Evolutionary conservation across 2,888 invertebrate genomes (phyloP), one percentile per base, ranked within the genome.

Genomic region (Oxytorus armatus): DNA sequence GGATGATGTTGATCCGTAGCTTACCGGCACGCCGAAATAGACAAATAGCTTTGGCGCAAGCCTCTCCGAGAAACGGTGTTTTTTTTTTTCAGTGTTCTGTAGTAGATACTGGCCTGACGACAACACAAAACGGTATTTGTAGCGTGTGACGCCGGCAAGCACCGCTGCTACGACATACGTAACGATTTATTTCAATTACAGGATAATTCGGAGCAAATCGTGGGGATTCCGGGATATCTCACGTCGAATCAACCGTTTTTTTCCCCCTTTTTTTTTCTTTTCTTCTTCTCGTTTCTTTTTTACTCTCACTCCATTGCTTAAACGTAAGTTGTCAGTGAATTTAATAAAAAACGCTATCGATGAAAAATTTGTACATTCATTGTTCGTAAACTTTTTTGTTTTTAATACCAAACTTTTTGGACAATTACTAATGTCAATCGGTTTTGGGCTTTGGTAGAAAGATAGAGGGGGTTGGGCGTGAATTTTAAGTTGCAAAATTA

Each of bases 141-240:
- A 69, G 81, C 77, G 76, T 68, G 75, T 81, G 77, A 74, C 42
- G 70, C 82, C 83, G 82, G 59, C 23, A 55, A 42, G 59, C 49
- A 61, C 29, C 44, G 53, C 36, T 61, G 63, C 49, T 82, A 69
- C 69, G 73, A 87, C 87, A 86, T 86, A 90, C 88, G 85, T 86
- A 88, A 84, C 89, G 84, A 89, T 90, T 87, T 89, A 86, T 90
- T 88, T 89, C 85, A 87, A 88, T 90, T 89, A 89, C 74, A 77
- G 57, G 63, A 86, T 88, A 88, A 90, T 90, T 88, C 87, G 85
- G 82, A 85, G 79, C 63, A 79, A 83, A 83, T 81, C 78, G 68
- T 51, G 23, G 75, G 42, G 77, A 78, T 59, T 70, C 55, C 42
- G 51, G 36, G 3, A 36, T 11, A 77, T 77, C 53, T 39, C 65